Conservation (phyloP, 2,113 vertebrate genomes). For the Lamprologus sp. region DNA sequence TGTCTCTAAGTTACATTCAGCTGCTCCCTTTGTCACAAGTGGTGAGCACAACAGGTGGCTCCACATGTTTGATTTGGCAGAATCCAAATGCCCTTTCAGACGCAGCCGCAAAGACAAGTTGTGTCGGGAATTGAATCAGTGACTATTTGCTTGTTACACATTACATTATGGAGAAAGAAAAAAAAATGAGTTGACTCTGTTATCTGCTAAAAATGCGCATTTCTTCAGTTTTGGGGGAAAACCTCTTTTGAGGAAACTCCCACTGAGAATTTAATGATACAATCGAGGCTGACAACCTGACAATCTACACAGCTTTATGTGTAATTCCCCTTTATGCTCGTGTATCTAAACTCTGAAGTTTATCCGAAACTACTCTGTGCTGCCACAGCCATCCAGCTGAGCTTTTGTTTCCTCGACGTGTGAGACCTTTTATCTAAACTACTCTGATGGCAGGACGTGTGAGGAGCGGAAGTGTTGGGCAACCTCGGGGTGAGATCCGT, state of each 20-base stretch:
- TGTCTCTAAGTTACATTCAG: neutral
- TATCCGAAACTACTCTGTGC: neutral
- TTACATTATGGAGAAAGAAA: neutral
- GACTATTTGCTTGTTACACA: neutral
- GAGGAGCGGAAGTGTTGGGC: neutral
- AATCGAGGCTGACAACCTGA: neutral
- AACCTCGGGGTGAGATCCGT: neutral
- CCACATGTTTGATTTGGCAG: neutral
- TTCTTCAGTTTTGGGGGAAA: neutral
- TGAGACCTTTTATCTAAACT: neutral
- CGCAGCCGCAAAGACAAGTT: neutral
- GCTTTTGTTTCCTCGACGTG: neutral
- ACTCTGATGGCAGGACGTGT: neutral
- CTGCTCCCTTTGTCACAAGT: neutral
- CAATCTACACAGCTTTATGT: neutral
- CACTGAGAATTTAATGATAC: neutral
- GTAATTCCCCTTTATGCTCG: neutral
- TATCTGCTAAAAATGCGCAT: neutral
- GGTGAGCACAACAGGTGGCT: neutral
- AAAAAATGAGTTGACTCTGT: neutral
- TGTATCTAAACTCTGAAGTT: neutral
- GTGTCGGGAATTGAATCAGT: neutral
- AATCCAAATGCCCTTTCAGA: neutral
- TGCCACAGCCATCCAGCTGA: neutral
- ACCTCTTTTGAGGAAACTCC: neutral